phyloP scores from a whole-genome alignment of 2,888 invertebrate genomes.

The Mylabris sibirica region DNA sequence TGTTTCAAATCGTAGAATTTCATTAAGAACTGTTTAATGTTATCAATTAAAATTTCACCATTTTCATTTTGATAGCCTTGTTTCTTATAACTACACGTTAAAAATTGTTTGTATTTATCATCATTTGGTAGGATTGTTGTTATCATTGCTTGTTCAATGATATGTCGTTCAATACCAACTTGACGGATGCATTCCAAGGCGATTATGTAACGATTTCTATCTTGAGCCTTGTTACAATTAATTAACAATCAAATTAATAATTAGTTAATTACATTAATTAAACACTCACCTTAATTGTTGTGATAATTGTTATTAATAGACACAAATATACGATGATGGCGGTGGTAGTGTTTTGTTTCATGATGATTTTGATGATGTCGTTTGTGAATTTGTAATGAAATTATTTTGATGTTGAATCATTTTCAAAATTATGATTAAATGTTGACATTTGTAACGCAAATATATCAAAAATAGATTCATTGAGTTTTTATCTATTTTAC shows the following conservation, averaged over 20 bases:
- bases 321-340: not conserved
- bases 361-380: not conserved
- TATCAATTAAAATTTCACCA: constrained; percentile 49
- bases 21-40: constrained; percentile 44
- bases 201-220: constrained; percentile 34
- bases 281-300: not conserved
- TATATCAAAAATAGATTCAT: no score
- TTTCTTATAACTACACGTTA: constrained; percentile 52
- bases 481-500: not conserved
- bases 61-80: constrained; percentile 48
- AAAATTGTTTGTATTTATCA: constrained; percentile 46
- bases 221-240: constrained; percentile 6
- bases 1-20: constrained; percentile 40
- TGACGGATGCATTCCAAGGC: constrained; percentile 46
- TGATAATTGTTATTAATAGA: not conserved
- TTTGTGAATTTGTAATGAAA: not conserved
- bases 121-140: constrained; percentile 37
- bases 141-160: constrained; percentile 40
- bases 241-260: no score
- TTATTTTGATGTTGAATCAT: not conserved
- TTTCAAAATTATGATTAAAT: no score
- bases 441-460: no score
- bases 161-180: constrained; percentile 42
- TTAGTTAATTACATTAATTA: no score
- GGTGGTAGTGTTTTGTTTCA: not conserved